Conservation (phyloP, 2,113 vertebrate genomes). For the Ceuthmochares aereus region DNA sequence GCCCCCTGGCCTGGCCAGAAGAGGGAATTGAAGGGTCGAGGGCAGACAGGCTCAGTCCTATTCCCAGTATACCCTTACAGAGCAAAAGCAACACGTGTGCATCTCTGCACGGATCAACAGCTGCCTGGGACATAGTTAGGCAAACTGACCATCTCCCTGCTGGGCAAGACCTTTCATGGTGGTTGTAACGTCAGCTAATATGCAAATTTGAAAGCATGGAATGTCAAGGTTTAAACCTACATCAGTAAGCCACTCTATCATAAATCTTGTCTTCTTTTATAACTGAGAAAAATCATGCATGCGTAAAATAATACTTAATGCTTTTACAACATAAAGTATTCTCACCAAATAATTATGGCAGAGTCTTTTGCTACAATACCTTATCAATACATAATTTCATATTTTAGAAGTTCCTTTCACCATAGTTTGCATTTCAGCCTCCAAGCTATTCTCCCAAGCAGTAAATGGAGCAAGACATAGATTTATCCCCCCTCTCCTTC, state of each 20-base stretch:
- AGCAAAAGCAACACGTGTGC: fast-evolving
- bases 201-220: background rate
- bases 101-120: fast-evolving
- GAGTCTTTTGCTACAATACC: background rate
- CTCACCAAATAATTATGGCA: background rate
- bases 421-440: background rate
- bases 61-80: fast-evolving
- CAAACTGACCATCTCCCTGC: background rate
- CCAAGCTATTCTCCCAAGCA: background rate
- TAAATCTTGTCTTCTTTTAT: background rate
- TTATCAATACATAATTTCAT: background rate
- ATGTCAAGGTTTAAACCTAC: background rate
- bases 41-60: background rate
- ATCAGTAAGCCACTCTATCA: background rate
- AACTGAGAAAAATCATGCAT: background rate
- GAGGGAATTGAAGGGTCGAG: background rate
- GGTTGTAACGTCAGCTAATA: background rate
- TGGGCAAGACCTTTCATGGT: background rate
- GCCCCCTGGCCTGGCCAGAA: background rate
- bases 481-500: background rate
- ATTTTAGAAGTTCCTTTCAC: background rate
- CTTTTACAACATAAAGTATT: background rate
- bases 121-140: fast-evolving
- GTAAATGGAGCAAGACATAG: background rate
- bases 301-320: background rate